These are phyloP conservation scores for Aulostomus chinensis DNA, from an alignment of 2,797 vertebrate genomes.

Conservation along the genomic window DNA sequence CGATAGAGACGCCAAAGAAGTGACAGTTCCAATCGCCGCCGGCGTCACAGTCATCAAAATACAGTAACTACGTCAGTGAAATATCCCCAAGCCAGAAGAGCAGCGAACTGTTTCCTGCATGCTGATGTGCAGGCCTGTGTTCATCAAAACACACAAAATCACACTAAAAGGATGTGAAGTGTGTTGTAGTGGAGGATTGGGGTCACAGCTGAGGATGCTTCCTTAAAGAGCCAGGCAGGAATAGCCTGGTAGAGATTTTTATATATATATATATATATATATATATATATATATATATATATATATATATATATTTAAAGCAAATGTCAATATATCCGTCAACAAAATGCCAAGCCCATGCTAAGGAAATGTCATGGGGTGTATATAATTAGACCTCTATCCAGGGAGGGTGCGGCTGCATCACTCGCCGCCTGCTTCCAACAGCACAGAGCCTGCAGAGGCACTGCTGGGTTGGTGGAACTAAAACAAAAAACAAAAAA, in stretches of 20 bases:
- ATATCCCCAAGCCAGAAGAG: constrained; percentile 12
- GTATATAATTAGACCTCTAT: constrained; percentile 48
- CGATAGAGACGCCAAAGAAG: too few species aligned
- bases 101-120: constrained; percentile 24
- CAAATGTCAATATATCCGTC: constrained; percentile 78
- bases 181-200: background rate
- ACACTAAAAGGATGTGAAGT: background rate
- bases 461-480: too few species aligned
- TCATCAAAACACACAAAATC: constrained; percentile 34
- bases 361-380: constrained; percentile 73
- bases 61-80: constrained; percentile 45
- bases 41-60: too few species aligned
- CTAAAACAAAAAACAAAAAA: too few species aligned
- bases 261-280: background rate
- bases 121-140: constrained; percentile 21
- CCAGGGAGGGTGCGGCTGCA: constrained; percentile 1
- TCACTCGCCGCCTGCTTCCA: too few species aligned
- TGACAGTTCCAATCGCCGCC: too few species aligned
- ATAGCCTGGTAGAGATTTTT: too few species aligned
- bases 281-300: background rate
- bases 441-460: constrained; percentile 7
- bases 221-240: constrained; percentile 30
- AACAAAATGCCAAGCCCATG: constrained; percentile 73
- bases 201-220: constrained; percentile 1
- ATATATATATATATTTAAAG: constrained; percentile 9